Percentiles rank a stretch among this genome's conserved stretches.
Conservation (phyloP, 2,113 vertebrate species). For the Brachyhypopomus occidentalis region DNA sequence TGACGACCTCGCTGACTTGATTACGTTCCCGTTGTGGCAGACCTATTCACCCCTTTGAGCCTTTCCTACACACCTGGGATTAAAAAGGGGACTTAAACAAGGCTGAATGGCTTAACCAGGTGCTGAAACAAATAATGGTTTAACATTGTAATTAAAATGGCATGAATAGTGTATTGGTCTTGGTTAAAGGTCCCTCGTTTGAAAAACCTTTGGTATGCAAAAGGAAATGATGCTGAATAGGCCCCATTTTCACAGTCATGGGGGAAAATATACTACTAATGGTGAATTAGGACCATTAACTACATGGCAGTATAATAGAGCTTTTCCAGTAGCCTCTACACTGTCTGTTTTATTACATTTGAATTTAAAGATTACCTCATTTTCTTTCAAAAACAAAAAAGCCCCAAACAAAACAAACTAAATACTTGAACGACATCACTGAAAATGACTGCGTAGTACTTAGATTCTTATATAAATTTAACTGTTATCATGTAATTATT, state of each 20-base stretch:
- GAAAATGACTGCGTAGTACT: not conserved
- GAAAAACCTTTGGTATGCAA: constrained; percentile 79
- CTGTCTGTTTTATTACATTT: constrained; percentile 68
- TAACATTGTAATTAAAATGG: constrained; percentile 83
- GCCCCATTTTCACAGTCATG: constrained; percentile 62
- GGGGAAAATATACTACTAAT: constrained; percentile 75
- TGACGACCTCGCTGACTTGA: constrained; percentile 86
- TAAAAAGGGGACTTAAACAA: constrained; percentile 82
- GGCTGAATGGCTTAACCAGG: constrained; percentile 83
- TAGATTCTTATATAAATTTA: constrained; percentile 12
- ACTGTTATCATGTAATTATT: not conserved
- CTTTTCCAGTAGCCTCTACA: constrained; percentile 64
- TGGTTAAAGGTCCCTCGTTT: constrained; percentile 75
- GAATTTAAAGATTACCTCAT: constrained; percentile 67
- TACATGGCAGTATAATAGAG: constrained; percentile 69
- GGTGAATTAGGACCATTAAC: constrained; percentile 76
- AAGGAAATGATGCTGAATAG: constrained; percentile 73
- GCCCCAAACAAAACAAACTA: too few relatives aligned
- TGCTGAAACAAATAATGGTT: constrained; percentile 85
- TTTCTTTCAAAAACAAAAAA: not conserved
- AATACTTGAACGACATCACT: not conserved
- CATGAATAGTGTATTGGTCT: constrained; percentile 78
- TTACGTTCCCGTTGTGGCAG: constrained; percentile 91
- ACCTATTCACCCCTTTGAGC: constrained; percentile 83
- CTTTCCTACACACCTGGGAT: constrained; percentile 93